These are phyloP conservation scores for Achroia grisella DNA, from an alignment of 1,140 invertebrate species.

Conservation along the genomic window DNA sequence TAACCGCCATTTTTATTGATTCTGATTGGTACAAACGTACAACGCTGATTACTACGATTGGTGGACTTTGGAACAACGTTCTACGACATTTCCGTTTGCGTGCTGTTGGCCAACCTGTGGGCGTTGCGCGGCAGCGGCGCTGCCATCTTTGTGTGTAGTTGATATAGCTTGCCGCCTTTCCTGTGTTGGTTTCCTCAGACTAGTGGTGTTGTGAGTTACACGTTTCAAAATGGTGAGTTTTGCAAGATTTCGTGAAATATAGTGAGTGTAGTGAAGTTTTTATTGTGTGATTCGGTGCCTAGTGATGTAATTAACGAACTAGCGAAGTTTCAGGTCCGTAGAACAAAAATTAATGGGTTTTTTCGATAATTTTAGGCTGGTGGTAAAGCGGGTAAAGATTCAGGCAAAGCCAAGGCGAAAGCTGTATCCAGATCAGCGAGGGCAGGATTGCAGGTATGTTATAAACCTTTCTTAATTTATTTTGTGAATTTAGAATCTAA, in stretches of 20 bases:
- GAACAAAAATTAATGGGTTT: constrained; percentile 64
- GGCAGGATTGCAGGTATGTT: constrained; percentile 96
- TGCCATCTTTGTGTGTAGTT: constrained; percentile 53
- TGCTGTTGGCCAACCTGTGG: constrained; percentile 42
- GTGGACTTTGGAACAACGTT: constrained; percentile 10
- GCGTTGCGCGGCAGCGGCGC: constrained; percentile 30
- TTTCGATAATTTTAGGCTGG: constrained; percentile 86
- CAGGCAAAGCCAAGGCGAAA: constrained; percentile 99
- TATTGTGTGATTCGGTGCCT: constrained; percentile 42
- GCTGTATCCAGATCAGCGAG: constrained; percentile 98
- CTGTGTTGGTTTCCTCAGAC: constrained; percentile 61
- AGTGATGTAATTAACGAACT: constrained; percentile 44
- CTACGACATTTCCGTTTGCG: constrained; percentile 42
- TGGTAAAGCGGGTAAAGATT: constrained; percentile 99
- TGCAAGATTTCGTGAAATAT: constrained; percentile 66
- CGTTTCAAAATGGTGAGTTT: constrained; percentile 74
- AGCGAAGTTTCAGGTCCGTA: constrained; percentile 65
- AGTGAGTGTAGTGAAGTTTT: constrained; percentile 33
- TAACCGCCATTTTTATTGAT: constrained; percentile 36
- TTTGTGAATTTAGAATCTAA: constrained; percentile 42
- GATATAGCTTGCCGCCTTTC: constrained; percentile 67
- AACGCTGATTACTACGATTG: background rate
- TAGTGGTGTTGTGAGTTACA: constrained; percentile 66
- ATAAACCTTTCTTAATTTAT: constrained; percentile 38
- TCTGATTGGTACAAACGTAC: constrained; percentile 33